A percentile compares a stretch with the other conserved stretches of the same genome.
Evolutionary conservation across 2,888 invertebrate genomes (phyloP).

Genomic region (Melanophora roralis): DNA sequence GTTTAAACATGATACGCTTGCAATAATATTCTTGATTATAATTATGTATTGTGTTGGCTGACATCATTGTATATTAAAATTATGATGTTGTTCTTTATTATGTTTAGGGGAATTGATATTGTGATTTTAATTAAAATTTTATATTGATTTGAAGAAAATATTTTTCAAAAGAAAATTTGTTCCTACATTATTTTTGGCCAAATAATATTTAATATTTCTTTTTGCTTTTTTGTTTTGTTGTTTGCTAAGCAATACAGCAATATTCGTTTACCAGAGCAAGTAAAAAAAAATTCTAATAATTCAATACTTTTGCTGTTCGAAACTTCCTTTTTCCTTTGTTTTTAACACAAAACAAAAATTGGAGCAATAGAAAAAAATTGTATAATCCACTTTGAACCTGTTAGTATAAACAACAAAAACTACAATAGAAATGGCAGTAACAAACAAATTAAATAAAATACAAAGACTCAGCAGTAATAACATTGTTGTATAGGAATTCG

Average conservation of each 20-base stretch:
- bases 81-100: neutral
- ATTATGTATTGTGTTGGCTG: slow-evolving; percentile 12
- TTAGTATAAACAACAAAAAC: slow-evolving; percentile 22
- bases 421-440: slow-evolving; percentile 14
- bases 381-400: slow-evolving; percentile 50
- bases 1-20: slow-evolving; percentile 1
- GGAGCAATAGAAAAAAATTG: slow-evolving; percentile 33
- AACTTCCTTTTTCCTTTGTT: slow-evolving; percentile 15
- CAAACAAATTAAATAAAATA: slow-evolving; percentile 3
- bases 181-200: neutral
- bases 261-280: neutral
- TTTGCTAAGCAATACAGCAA: slow-evolving; percentile 6
- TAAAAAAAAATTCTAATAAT: slow-evolving; percentile 34
- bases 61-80: neutral
- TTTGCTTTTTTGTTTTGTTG: no score
- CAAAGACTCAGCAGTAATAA: slow-evolving; percentile 42
- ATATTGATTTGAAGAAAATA: neutral
- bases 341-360: neutral
- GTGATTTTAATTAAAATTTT: neutral
- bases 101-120: neutral
- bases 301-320: slow-evolving; percentile 20
- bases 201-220: neutral
- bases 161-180: neutral
- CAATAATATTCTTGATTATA: neutral
- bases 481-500: slow-evolving; percentile 21